Base-by-base conservation (phyloP, 2,888 invertebrate genomes). In the Eustalomyia histrio region DNA sequence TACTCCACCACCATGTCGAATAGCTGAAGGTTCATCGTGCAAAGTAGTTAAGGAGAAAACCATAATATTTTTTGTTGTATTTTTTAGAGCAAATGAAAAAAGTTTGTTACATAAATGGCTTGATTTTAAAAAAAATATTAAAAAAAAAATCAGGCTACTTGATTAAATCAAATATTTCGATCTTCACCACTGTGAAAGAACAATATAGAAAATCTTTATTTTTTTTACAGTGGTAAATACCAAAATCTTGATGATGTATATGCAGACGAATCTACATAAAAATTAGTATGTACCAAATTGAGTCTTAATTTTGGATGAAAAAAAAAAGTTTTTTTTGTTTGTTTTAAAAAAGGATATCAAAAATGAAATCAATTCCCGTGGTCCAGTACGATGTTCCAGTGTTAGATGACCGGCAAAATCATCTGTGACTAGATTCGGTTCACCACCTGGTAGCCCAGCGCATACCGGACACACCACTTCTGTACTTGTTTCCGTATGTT, bases 381-480 rank as follows among this genome's bases (percentile, higher is more conserved):
- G 95, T 87, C 95, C 95, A 88, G 94, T 94, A 88, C 97, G 94
- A 92, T 99, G 99, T 91, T 99, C 98, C 86, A 98, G 92, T 82
- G 97, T 96, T 88, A 99, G 94, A 93, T 99, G 99, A 87, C 97
- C 96, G 85, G 97, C 96, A 92, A 99, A 97, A 92, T 99, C 99
- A 92, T 99, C 98, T 83, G 98, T 98, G 91, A 98, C 97, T 90
- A 97, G 95, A 92, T 99, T 99, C 82, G 98, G 98, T 91, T 99
- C 99, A 71, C 98, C 98, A 84, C 98, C 98, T 50, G 98, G 97
- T 92, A 97, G 94, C 83, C 98, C 96, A 83, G 99, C 99, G 92
- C 99, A 99, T 69, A 99, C 95, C 84, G 99, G 99, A 91, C 99
- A 99, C 76, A 99, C 97, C 94, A 98, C 98, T 94, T 98, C 98